These are phyloP conservation scores for Notamacropus eugenii DNA, from an alignment of 2,797 vertebrate species.

Conservation along the genomic window DNA sequence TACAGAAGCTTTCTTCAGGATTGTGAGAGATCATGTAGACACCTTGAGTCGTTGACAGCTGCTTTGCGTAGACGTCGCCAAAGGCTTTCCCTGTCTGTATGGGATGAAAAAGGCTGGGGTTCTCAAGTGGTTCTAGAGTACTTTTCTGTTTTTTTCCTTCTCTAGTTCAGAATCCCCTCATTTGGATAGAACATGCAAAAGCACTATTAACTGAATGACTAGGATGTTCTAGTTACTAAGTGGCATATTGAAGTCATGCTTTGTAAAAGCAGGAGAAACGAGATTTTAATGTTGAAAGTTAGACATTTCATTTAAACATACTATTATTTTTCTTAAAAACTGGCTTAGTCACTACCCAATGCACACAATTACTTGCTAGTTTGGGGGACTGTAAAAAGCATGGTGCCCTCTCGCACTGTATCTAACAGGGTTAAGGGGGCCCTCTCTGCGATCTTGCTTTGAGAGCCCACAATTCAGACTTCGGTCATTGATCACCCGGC, in stretches of 20 bases:
- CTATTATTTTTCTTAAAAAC: constrained; percentile 43
- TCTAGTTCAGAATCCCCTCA: constrained; percentile 49
- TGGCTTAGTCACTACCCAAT: constrained; percentile 23
- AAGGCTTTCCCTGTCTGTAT: background rate
- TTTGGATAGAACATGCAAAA: constrained; percentile 58
- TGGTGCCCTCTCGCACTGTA: background rate
- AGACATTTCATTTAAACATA: constrained; percentile 41
- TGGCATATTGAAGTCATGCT: constrained; percentile 56
- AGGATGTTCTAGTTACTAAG: constrained; percentile 29
- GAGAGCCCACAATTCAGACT: constrained; percentile 28
- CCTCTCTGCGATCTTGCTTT: background rate
- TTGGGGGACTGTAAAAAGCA: constrained; percentile 12
- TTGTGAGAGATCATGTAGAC: background rate
- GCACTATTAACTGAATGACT: constrained; percentile 25
- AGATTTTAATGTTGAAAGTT: constrained; percentile 49
- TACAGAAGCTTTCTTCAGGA: background rate
- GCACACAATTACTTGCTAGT: constrained; percentile 11
- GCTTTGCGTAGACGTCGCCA: background rate
- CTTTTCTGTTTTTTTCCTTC: background rate
- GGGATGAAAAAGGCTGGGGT: background rate
- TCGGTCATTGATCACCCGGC: constrained; percentile 47
- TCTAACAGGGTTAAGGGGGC: background rate
- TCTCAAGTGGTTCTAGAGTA: background rate
- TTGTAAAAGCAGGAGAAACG: constrained; percentile 32
- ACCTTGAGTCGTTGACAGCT: no score